A percentile compares a stretch with the other conserved stretches of the same genome.
phyloP scores from a whole-genome alignment of 2,888 invertebrate species.

The Monochamus alternatus region DNA sequence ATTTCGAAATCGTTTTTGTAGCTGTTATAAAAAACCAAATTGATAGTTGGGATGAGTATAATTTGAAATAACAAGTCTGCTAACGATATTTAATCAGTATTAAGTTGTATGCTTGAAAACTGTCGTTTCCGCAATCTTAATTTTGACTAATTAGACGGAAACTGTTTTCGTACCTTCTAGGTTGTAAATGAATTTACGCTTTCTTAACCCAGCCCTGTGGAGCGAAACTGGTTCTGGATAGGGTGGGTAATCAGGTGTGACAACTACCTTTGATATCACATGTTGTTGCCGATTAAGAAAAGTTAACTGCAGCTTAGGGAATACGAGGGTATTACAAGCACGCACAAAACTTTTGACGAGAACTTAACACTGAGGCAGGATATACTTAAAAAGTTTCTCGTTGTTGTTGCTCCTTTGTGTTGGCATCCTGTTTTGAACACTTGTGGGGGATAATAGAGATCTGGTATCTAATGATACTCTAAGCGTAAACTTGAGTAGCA shows the following conservation, averaged over 20 bases:
- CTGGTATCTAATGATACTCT: neutral
- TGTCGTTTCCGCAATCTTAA: too few relatives aligned
- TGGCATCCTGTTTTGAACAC: neutral
- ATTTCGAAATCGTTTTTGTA: too few relatives aligned
- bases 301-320: conserved; percentile 26
- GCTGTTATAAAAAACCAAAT: too few relatives aligned
- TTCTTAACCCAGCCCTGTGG: neutral
- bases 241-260: conserved; percentile 31
- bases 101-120: too few relatives aligned
- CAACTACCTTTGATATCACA: conserved; percentile 23
- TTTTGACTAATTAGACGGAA: too few relatives aligned
- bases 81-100: too few relatives aligned
- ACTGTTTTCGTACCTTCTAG: too few relatives aligned
- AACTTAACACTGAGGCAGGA: neutral
- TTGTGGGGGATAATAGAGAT: neutral
- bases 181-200: neutral
- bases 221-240: conserved; percentile 24
- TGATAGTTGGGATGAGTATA: too few relatives aligned
- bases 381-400: neutral
- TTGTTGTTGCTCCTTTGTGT: neutral
- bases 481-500: neutral
- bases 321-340: conserved; percentile 9
- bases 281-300: conserved; percentile 23
- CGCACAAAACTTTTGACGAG: neutral
- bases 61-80: too few relatives aligned